Conservation (phyloP, 2,113 vertebrate species). For the Cottus gobio region DNA sequence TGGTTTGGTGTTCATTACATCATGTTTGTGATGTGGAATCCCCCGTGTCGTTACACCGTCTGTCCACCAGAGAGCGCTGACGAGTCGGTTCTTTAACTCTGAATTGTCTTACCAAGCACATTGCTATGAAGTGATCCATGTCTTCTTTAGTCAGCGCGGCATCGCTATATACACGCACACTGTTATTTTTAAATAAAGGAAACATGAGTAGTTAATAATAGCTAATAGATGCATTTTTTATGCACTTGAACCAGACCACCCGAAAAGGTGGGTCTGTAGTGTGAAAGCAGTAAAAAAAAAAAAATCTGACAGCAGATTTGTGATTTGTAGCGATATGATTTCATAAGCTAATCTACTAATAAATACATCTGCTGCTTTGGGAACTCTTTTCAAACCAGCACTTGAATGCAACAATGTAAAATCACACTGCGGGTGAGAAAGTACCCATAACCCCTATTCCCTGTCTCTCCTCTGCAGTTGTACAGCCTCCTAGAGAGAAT, state of each 20-base stretch:
- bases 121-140: background rate
- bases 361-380: no score
- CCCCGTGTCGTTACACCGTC: background rate
- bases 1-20: background rate
- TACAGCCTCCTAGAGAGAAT: conserved; percentile 97
- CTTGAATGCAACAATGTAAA: no score
- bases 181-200: background rate
- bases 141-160: background rate
- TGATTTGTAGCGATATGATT: no score
- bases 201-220: background rate
- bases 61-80: conserved; percentile 48
- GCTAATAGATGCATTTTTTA: background rate
- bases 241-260: no score
- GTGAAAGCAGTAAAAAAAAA: no score
- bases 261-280: no score
- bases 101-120: background rate
- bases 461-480: conserved; percentile 80
- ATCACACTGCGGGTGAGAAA: no score
- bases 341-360: no score
- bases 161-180: background rate
- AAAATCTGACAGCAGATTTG: no score
- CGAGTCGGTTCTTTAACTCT: background rate
- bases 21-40: background rate
- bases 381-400: no score
- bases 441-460: background rate